Evolutionary conservation across 2,888 invertebrate species (phyloP), one percentile per base, ranked within the genome.

Genomic region (Pharmacophagus antenor): DNA sequence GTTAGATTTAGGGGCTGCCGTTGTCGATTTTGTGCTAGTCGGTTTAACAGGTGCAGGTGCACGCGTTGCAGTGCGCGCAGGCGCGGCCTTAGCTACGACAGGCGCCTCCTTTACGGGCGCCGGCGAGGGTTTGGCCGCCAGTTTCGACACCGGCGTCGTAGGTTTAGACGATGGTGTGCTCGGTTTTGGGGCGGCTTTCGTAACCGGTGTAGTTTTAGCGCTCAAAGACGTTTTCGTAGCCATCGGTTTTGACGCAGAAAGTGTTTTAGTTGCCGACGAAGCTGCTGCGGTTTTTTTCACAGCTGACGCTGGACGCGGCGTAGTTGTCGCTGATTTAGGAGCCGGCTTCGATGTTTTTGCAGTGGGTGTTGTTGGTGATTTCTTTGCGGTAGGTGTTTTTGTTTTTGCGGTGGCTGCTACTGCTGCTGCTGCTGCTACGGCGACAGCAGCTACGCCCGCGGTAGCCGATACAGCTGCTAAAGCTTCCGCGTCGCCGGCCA

Each of bases 71-170:
- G 67, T 15, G 68, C 64, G 23, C 63, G 62, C 8, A 71, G 70
- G n/a, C 69, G 42, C 66, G 15, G 66, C 67, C 1, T 88, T 77
- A 63, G 87, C 91, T 62, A 57, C 84, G 88, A 8, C 86, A 85
- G 2, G 72, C 54, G 7, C 68, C 60, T 54, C 61, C 18, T 58
- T 63, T 21, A 57, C 69, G 27, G 52, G 67, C 58, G 53, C 57
- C 15, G 72, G 68, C 2, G 77, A 65, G 0, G 68, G 58, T 22
- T 63, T 49, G 10, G 55, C 23, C 20, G 55, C 46, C 12, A 55
- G 44, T 46, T 55, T 66, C 53, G 68, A 62, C 64, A 64, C 55
- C n/a, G 72, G 69, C 8, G 77, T 66, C 0, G 70, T 66, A 2
- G 82, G 70, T 2, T 68, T 68, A 72, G 76, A 48, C 67, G 78